phyloP scores from a whole-genome alignment of 1,140 invertebrate species.

The Drosophila sproati region DNA sequence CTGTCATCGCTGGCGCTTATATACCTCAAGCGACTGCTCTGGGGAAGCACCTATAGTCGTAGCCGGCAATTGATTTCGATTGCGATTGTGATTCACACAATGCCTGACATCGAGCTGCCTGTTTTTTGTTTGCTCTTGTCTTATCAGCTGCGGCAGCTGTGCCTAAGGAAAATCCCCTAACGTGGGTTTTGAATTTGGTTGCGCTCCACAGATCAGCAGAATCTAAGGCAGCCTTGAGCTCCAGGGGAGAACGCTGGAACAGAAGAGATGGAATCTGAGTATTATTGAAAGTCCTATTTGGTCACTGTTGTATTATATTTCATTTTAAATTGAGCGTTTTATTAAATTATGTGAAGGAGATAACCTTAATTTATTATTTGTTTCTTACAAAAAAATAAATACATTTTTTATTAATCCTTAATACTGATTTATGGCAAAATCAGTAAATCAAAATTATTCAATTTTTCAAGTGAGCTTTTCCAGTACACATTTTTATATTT shows the following conservation, averaged over 20 bases:
- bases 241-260: not conserved
- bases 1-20: slow-evolving; percentile 34
- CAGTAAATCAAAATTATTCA: no score
- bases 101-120: slow-evolving; percentile 20
- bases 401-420: no score
- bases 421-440: no score
- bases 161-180: slow-evolving; percentile 39
- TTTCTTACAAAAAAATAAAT: no score
- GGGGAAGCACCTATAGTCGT: slow-evolving; percentile 35
- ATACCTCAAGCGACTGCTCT: not conserved
- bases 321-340: no score
- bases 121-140: slow-evolving; percentile 6
- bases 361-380: no score
- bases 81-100: slow-evolving; percentile 43
- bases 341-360: no score
- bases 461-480: no score
- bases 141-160: slow-evolving; percentile 43
- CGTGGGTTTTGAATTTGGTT: slow-evolving; percentile 18
- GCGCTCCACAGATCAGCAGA: slow-evolving; percentile 7
- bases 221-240: not conserved
- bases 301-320: no score
- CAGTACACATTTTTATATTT: no score
- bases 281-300: no score
- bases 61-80: not conserved
- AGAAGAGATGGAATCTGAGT: not conserved